phyloP scores from a whole-genome alignment of 2,797 vertebrate species.

The Lemur catta region DNA sequence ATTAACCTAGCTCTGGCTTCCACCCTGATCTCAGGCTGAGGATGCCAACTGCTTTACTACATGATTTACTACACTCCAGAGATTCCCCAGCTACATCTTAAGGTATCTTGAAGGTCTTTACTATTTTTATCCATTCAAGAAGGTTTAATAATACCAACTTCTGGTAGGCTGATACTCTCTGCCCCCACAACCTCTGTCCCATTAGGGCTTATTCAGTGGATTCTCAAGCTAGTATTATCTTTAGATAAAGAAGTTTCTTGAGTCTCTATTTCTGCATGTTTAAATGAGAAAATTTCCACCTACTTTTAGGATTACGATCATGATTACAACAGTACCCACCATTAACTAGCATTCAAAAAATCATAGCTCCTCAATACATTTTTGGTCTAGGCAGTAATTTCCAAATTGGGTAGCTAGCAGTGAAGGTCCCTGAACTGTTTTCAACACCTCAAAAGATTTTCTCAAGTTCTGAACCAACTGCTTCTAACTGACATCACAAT shows the following conservation, averaged over 20 bases:
- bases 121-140: background rate
- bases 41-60: background rate
- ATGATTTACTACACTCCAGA: background rate
- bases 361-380: background rate
- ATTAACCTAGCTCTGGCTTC: background rate
- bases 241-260: background rate
- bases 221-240: background rate
- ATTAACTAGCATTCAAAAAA: background rate
- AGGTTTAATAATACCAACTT: background rate
- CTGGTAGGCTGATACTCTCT: background rate
- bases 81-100: background rate
- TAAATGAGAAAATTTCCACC: background rate
- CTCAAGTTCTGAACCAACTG: background rate
- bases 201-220: background rate
- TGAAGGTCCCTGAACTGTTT: constrained; percentile 14
- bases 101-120: background rate
- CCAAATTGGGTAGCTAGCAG: background rate
- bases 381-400: background rate
- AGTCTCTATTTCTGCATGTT: background rate
- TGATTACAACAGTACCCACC: background rate
- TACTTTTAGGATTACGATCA: background rate
- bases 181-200: background rate
- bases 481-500: background rate
- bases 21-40: background rate
- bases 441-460: background rate